Conservation (phyloP, 2,113 vertebrate species). For the Nycticorax nycticorax region DNA sequence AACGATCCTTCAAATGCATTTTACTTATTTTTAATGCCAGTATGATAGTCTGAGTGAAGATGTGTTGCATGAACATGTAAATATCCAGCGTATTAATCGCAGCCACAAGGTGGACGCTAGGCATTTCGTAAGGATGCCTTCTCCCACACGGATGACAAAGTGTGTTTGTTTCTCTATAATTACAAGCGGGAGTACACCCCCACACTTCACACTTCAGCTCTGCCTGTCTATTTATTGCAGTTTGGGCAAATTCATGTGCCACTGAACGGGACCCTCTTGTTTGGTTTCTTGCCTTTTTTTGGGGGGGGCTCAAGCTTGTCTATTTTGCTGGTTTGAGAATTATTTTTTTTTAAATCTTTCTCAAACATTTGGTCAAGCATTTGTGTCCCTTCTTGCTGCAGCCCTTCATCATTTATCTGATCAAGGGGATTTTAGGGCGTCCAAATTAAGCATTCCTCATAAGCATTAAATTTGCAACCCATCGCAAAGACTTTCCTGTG, state of each 20-base stretch:
- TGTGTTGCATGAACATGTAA: not conserved
- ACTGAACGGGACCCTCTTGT: not conserved
- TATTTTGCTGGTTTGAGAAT: not conserved
- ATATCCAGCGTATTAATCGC: not conserved
- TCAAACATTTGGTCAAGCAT: not conserved
- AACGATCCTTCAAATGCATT: not conserved
- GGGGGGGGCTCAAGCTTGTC: not conserved
- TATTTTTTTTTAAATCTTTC: not conserved
- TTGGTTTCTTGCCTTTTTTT: not conserved
- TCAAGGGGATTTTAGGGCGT: not conserved
- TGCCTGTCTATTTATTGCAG: slow-evolving; percentile 28
- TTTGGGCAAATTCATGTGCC: not conserved
- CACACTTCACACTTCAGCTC: slow-evolving; percentile 19
- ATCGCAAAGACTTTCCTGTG: not conserved
- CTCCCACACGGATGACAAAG: slow-evolving; percentile 18
- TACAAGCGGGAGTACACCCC: not conserved
- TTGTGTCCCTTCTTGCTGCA: not conserved
- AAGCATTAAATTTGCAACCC: not conserved
- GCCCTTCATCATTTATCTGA: not conserved
- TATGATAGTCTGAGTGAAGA: not conserved
- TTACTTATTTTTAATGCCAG: not conserved
- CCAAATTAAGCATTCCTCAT: not conserved
- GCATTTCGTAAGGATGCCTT: not conserved
- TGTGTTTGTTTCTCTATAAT: slow-evolving; percentile 30
- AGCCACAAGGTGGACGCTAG: not conserved